A percentile compares a stretch with the other conserved stretches of the same genome.
phyloP scores from a whole-genome alignment of 2,888 invertebrate genomes.

The Hypomecis atomaria region DNA sequence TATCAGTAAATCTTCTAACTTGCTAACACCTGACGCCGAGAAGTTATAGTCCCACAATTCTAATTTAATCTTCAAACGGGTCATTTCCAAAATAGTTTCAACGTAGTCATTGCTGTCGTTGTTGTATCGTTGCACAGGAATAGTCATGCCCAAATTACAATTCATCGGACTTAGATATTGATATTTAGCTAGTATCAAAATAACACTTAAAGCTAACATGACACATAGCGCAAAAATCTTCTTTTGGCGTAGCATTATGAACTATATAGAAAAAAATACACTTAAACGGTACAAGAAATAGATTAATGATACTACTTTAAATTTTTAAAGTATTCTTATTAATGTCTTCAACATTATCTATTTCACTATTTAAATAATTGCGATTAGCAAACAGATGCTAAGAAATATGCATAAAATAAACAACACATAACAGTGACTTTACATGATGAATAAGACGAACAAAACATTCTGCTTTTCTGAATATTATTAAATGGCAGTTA shows the following conservation, averaged over 20 bases:
- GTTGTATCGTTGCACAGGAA: conserved; percentile 62
- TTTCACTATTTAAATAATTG: too few species aligned
- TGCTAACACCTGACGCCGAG: conserved; percentile 70
- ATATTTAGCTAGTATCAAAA: conserved; percentile 76
- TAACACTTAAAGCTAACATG: conserved; percentile 79
- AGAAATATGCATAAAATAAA: too few species aligned
- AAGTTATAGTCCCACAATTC: conserved; percentile 73
- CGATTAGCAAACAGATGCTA: too few species aligned
- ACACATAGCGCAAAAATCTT: conserved; percentile 81
- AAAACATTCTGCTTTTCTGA: too few species aligned
- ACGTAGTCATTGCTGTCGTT: conserved; percentile 49
- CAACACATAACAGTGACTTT: too few species aligned
- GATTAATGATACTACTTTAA: too few species aligned
- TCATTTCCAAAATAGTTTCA: conserved; percentile 69
- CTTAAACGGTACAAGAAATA: not conserved
- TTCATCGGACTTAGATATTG: too few species aligned
- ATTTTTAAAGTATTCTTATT: too few species aligned
- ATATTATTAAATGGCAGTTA: too few species aligned
- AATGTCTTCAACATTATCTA: too few species aligned
- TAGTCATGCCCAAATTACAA: too few species aligned
- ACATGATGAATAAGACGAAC: too few species aligned
- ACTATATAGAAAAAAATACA: not conserved
- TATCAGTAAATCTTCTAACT: conserved; percentile 87
- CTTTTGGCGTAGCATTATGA: conserved; percentile 76
- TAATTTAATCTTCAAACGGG: conserved; percentile 64